A percentile compares a stretch with the other conserved stretches of the same genome.
These are phyloP conservation scores for Protodeltote pygarga DNA, from an alignment of 2,888 invertebrate genomes.

Conservation along the genomic window DNA sequence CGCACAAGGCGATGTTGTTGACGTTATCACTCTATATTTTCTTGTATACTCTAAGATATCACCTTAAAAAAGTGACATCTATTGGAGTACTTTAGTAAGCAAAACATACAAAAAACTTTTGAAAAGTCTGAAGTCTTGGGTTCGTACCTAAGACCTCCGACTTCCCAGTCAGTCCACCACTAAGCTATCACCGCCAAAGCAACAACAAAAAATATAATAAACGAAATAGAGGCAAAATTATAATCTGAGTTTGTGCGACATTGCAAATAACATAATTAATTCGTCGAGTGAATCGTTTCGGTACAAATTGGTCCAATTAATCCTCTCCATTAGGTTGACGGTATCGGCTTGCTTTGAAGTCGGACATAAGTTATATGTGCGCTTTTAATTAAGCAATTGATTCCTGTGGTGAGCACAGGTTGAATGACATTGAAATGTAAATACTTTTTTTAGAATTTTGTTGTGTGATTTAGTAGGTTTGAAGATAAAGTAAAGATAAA, in stretches of 20 bases:
- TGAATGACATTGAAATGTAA: conserved; percentile 1
- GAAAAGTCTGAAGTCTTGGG: no score
- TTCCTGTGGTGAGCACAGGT: conserved; percentile 28
- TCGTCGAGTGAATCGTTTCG: conserved; percentile 51
- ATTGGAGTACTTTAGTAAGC: no score
- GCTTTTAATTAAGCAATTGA: conserved; percentile 49
- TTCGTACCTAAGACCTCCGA: no score
- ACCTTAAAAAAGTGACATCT: no score
- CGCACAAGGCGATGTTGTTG: no score
- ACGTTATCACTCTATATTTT: no score
- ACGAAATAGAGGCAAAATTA: not conserved
- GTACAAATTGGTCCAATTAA: conserved; percentile 70
- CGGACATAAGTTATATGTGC: conserved; percentile 35
- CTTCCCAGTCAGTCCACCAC: no score
- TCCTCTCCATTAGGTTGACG: conserved; percentile 62
- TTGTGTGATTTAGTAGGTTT: no score
- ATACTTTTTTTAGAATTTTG: not conserved
- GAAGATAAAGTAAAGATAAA: no score
- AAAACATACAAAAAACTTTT: no score
- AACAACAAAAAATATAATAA: not conserved
- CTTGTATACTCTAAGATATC: no score
- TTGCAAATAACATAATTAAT: conserved; percentile 48
- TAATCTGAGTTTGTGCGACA: conserved; percentile 5
- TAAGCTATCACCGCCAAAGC: no score
- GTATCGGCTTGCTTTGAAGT: conserved; percentile 52